Conservation (phyloP, 2,113 vertebrate genomes). For the Nothobranchius kuhntae region DNA sequence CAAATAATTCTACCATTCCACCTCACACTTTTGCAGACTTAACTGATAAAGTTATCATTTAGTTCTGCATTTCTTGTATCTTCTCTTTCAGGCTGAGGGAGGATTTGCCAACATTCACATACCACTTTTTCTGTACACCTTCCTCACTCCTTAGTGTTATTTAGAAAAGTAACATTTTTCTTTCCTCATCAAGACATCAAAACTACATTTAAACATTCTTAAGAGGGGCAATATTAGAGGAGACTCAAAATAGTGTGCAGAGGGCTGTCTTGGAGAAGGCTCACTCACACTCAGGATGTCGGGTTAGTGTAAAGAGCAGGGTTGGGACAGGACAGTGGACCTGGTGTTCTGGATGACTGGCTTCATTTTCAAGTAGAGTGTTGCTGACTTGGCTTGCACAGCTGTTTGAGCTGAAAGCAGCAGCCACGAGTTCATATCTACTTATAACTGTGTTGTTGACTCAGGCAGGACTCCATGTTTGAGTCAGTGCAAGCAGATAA, state of each 20-base stretch:
- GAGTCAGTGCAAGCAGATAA: not conserved
- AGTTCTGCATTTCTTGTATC: too few species aligned
- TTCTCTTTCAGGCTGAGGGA: too few species aligned
- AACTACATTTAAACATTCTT: constrained; percentile 43
- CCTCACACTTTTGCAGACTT: not conserved
- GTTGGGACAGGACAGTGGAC: constrained; percentile 44
- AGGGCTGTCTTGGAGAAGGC: constrained; percentile 28
- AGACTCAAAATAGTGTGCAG: constrained; percentile 20
- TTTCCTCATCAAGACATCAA: constrained; percentile 33
- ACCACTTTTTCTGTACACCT: too few species aligned
- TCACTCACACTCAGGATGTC: constrained; percentile 17
- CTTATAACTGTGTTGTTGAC: constrained; percentile 39
- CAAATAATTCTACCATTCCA: not conserved
- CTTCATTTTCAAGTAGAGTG: constrained; percentile 50
- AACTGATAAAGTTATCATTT: not conserved
- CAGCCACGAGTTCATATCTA: not conserved
- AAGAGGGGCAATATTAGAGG: constrained; percentile 37
- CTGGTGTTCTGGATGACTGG: constrained; percentile 66
- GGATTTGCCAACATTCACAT: too few species aligned
- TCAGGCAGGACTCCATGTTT: constrained; percentile 15
- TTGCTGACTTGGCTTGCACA: constrained; percentile 46
- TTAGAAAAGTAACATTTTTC: not conserved
- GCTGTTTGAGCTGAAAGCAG: constrained; percentile 16
- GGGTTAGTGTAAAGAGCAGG: constrained; percentile 47
- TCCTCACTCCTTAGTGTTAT: too few species aligned